These are phyloP conservation scores for Gasterosteus aculeatus DNA, from an alignment of 2,113 vertebrate species.

Conservation along the genomic window DNA sequence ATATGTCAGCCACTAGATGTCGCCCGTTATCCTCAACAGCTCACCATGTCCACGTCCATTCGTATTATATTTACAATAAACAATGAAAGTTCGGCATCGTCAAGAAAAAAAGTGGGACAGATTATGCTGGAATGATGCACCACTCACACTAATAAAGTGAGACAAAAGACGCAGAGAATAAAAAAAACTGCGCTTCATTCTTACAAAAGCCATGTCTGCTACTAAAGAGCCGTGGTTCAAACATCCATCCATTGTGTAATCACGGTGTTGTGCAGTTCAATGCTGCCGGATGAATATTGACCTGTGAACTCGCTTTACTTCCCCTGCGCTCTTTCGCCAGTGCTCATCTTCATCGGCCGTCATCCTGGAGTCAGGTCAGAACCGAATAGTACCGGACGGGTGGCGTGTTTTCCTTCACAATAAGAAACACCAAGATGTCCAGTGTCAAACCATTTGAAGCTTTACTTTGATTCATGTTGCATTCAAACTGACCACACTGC, in stretches of 20 bases:
- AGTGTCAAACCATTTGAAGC: background rate
- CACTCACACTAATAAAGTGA: background rate
- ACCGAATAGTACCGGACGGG: constrained; percentile 2
- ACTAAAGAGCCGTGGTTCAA: background rate
- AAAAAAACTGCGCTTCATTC: background rate
- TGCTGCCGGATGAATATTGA: background rate
- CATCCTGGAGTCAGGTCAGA: background rate
- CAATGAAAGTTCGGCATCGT: constrained; percentile 3
- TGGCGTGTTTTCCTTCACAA: background rate
- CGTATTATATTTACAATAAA: constrained; percentile 21
- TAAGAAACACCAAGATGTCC: constrained; percentile 4
- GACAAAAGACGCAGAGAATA: background rate
- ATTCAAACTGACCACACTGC: background rate
- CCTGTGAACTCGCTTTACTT: background rate
- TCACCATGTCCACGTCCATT: background rate
- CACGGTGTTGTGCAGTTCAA: background rate
- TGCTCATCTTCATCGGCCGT: constrained; percentile 9
- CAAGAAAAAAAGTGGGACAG: background rate
- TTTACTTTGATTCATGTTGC: background rate
- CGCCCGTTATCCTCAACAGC: constrained; percentile 9
- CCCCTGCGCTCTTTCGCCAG: background rate
- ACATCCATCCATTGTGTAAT: background rate
- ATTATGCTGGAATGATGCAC: background rate
- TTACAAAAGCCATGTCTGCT: background rate
- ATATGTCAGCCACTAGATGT: constrained; percentile 59